Evolutionary conservation across 30 jellyfish, hydroid and myxozoan genomes (phyloP), one percentile per base, ranked within the genome.

Genomic region (Morbakka virulenta): DNA sequence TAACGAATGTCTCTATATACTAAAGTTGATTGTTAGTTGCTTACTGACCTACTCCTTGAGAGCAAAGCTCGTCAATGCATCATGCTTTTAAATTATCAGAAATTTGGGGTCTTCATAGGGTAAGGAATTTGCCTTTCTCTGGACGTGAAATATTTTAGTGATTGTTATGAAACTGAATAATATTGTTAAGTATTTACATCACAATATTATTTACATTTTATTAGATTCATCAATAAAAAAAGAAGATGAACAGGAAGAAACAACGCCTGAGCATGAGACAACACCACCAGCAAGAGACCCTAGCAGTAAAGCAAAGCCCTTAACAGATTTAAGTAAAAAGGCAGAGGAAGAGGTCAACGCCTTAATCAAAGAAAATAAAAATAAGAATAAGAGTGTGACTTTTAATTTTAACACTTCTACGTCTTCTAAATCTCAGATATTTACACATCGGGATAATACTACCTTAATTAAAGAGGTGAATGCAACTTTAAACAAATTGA

Each of bases 301-400:
- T 6, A 41, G 57, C 57, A 41, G 57, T 28, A 84, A 78, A 64
- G 90, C 97, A 11, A 90, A 83, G 72, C 97, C 97, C 21, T 62
- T 90, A 67, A 90, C 97, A 22, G 97, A 82, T 28, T 82, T 90
- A 63, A 90, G 97, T 84, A 77, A 71, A 61, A 90, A 90, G 67
- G 97, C 97, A 1, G 97, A 90, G 65, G 97, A 90, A 67, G 97
- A 90, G 72, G 97, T 90, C 1, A 90, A 90, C 78, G 95, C 84
- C 52, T 74, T 84, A 52, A 50, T 50, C 13, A 84, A 74, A 33
- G 81, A 85, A 23, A 65, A 80, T 32, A 82, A 74, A 41, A 76
- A 74, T 68, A 69, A 51, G 3, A 82, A 82, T 24, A 36, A 69
- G 25, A 57, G 32, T 22, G 71, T 25, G 71, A 25, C 71, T 14